Conservation (phyloP, 2,797 vertebrate species). For the Taeniopygia guttata region DNA sequence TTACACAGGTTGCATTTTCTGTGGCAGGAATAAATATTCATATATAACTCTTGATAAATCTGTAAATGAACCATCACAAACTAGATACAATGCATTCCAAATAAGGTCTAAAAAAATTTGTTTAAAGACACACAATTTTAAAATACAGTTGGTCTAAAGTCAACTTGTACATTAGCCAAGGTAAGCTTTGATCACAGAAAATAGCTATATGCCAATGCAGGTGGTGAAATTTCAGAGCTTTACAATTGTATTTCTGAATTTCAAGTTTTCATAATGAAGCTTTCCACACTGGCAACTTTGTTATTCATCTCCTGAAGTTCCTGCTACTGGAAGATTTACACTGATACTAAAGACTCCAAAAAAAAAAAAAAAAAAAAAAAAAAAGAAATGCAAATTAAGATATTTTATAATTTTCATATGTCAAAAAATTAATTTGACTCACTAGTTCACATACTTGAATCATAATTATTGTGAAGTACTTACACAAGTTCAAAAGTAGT, state of each 20-base stretch:
- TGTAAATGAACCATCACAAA: neutral
- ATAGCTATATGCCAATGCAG: neutral
- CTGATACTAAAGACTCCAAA: neutral
- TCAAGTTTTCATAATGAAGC: neutral
- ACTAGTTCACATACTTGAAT: neutral
- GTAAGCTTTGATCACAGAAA: slow-evolving; percentile 2
- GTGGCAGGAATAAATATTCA: neutral
- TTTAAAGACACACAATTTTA: neutral
- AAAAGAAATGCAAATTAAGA: neutral
- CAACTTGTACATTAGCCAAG: neutral
- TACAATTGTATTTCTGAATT: neutral
- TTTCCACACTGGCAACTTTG: neutral
- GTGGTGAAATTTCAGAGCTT: neutral
- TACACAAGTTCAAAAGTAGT: neutral
- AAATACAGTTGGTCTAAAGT: neutral
- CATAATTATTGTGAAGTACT: neutral
- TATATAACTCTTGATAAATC: neutral
- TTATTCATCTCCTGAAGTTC: neutral
- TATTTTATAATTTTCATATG: neutral
- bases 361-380: neutral
- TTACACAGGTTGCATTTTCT: neutral
- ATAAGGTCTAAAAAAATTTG: neutral
- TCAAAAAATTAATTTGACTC: neutral
- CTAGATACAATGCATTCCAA: neutral
- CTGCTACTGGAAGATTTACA: neutral